Evolutionary conservation across 2,797 vertebrate species (phyloP), one percentile per base, ranked within the genome.

Genomic region (Scleropages formosus): DNA sequence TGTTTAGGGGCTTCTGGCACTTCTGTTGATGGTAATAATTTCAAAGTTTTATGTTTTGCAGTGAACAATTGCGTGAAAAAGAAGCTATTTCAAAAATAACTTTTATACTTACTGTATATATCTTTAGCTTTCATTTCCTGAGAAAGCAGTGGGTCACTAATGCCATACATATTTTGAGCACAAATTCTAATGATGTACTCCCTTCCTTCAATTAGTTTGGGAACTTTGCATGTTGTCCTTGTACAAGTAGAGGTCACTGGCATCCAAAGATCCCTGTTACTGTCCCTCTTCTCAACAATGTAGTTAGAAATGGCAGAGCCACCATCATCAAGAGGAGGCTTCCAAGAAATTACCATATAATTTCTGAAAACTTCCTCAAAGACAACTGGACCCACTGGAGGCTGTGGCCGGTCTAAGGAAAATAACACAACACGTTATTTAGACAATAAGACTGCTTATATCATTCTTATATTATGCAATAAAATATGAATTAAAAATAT

Each of bases 221-320:
- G 93, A 78, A 93, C 92, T 91, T 85, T 98, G 93, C 96, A 98
- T 51, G 94, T 90, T 83, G 95, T 96, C 85, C 97, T 97, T 75
- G 94, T 94, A 80, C 92, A 93, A 82, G 97, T 94, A 44, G 93
- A 91, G 62, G 92, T 97, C 84, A 99, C 97, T 4, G 98, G 96
- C 95, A 98, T 98, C 98, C 98, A 99, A 63, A 98, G 47, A 24
- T 99, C 98, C 89, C 95, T 93, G 88, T 98, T 95, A 78, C 93
- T 88, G 82, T 99, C 98, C 86, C 93, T 96, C 90, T 98, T 99
- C 88, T 99, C 98, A 75, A 99, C 82, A 84, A 98, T 94, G 80
- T 99, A 99, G 91, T 98, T 99, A 82, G 96, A 97, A 82, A 99
- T 84, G 78, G 93, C 89, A 82, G 95, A 96, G 79, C 98, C 97